A percentile compares a stretch with the other conserved stretches of the same genome.
Conservation (phyloP, 2,888 invertebrate genomes). For the Panzeria rudis region DNA sequence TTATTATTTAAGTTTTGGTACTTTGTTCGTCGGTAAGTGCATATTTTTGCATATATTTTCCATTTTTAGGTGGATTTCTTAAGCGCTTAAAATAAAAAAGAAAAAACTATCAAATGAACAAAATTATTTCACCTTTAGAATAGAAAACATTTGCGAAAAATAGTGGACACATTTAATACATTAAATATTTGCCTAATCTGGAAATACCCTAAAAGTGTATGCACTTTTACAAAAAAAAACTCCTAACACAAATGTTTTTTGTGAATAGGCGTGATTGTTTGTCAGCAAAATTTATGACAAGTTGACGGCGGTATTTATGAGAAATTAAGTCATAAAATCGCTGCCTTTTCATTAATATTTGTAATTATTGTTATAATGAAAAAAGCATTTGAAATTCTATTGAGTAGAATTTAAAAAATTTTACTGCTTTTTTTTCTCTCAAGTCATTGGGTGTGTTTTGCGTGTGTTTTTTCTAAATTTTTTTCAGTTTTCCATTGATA, state of each 20-base stretch:
- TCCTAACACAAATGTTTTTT: background rate
- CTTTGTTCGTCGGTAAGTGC: too few relatives aligned
- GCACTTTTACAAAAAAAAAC: background rate
- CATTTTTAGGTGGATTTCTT: too few relatives aligned
- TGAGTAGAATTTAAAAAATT: constrained; percentile 31
- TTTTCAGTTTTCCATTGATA: constrained; percentile 52
- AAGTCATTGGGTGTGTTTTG: constrained; percentile 40
- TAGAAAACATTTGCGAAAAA: background rate
- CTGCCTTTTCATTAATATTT: constrained; percentile 17
- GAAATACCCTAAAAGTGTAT: background rate
- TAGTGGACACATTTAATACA: background rate
- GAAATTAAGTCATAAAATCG: constrained; percentile 27
- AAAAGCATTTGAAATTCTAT: constrained; percentile 27
- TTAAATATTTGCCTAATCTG: background rate
- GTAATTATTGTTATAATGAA: constrained; percentile 20
- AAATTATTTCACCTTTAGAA: background rate
- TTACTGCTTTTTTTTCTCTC: constrained; percentile 17
- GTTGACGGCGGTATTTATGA: constrained; percentile 23
- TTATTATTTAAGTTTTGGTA: too few relatives aligned
- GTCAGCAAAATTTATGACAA: constrained; percentile 39
- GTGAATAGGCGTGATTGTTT: constrained; percentile 11
- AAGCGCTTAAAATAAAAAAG: too few relatives aligned
- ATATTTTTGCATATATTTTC: too few relatives aligned
- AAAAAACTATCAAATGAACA: background rate
- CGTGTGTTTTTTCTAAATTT: constrained; percentile 12